A percentile compares a stretch with the other conserved stretches of the same genome.
phyloP scores from a whole-genome alignment of 2,888 invertebrate genomes.

The Sympetrum striolatum region DNA sequence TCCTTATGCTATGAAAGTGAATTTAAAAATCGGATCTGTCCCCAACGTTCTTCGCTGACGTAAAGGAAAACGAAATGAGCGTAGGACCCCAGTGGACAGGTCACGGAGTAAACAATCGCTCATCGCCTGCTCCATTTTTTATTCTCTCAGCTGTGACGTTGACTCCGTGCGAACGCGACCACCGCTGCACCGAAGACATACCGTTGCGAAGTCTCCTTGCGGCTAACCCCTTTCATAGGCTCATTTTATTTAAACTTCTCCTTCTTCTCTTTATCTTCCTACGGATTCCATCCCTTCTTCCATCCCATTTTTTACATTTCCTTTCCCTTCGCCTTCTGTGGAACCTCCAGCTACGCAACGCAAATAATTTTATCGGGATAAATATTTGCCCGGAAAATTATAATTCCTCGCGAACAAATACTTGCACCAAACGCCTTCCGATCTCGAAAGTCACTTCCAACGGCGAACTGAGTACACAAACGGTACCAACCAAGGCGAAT shows the following conservation, averaged over 20 bases:
- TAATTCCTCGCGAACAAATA: too few species aligned
- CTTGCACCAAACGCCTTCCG: too few species aligned
- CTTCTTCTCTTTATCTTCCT: background rate
- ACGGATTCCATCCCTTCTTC: background rate
- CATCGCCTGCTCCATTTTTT: background rate
- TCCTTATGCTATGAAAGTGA: background rate
- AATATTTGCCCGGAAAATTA: too few species aligned
- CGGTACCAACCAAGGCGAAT: too few species aligned
- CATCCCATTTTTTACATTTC: background rate
- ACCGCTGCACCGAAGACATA: background rate
- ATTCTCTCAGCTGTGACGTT: background rate
- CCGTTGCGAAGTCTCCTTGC: background rate
- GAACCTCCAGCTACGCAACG: too few species aligned
- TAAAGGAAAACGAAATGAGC: background rate
- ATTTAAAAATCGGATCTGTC: background rate
- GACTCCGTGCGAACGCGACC: background rate
- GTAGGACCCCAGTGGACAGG: background rate
- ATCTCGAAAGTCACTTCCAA: too few species aligned
- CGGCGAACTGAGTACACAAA: too few species aligned
- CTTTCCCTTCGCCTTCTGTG: background rate
- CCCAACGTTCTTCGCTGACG: background rate
- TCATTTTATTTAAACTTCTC: background rate
- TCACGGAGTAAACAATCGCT: background rate
- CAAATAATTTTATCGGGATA: too few species aligned
- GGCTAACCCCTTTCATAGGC: background rate